A percentile compares a stretch with the other conserved stretches of the same genome.
Conservation (phyloP, 2,888 invertebrate species). For the Drosophila dives region DNA sequence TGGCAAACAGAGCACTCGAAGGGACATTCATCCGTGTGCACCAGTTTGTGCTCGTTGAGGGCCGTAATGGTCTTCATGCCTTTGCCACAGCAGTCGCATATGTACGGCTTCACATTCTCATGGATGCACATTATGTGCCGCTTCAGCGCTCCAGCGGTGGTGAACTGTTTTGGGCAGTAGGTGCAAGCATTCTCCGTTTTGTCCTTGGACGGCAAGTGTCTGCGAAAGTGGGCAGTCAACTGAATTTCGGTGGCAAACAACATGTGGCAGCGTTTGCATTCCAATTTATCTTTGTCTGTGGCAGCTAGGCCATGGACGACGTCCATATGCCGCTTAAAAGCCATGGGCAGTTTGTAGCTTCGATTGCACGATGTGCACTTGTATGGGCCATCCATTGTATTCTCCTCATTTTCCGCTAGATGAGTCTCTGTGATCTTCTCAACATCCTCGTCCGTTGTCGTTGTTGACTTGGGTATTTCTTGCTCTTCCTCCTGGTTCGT, state of each 20-base stretch:
- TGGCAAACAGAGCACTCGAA: slow-evolving; percentile 85
- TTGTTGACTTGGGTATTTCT: slow-evolving; percentile 13
- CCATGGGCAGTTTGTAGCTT: slow-evolving; percentile 48
- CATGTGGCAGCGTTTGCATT: slow-evolving; percentile 57
- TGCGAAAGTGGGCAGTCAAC: slow-evolving; percentile 57
- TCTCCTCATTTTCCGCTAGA: slow-evolving; percentile 3
- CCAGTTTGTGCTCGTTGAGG: slow-evolving; percentile 85
- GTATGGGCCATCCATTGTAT: slow-evolving; percentile 10
- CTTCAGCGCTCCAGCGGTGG: slow-evolving; percentile 71
- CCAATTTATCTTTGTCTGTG: slow-evolving; percentile 40
- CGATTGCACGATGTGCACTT: slow-evolving; percentile 56
- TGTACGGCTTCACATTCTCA: slow-evolving; percentile 84
- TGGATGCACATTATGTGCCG: slow-evolving; percentile 80
- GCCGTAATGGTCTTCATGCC: slow-evolving; percentile 85
- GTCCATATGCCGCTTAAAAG: slow-evolving; percentile 66
- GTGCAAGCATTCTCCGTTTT: slow-evolving; percentile 64
- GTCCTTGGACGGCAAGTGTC: slow-evolving; percentile 65
- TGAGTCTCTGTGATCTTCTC: slow-evolving; percentile 6
- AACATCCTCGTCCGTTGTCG: slow-evolving; percentile 6
- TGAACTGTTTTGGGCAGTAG: slow-evolving; percentile 72
- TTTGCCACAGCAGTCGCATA: slow-evolving; percentile 86
- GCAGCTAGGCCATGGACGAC: slow-evolving; percentile 51
- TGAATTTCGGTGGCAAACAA: slow-evolving; percentile 52
- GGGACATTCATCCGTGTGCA: slow-evolving; percentile 85
- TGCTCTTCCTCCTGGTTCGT: slow-evolving; percentile 8